Conservation (phyloP, 2,888 invertebrate genomes). For the Parnassius mnemosyne region DNA sequence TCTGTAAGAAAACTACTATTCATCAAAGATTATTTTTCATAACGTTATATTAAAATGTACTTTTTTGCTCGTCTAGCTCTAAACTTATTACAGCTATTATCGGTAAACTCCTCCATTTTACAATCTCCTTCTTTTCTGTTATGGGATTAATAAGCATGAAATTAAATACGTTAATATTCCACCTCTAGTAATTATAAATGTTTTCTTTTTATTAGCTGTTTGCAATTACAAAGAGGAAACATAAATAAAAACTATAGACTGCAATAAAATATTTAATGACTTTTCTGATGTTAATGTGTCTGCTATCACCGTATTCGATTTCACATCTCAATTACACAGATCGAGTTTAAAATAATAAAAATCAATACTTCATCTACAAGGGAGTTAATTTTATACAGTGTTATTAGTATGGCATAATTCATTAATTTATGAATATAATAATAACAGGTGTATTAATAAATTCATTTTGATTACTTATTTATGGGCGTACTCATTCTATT, state of each 20-base stretch:
- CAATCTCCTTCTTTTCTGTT: background rate
- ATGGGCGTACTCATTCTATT: background rate
- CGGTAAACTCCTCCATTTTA: background rate
- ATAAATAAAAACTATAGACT: conserved; percentile 21
- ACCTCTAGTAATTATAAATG: conserved; percentile 6
- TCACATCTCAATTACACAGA: conserved; percentile 27
- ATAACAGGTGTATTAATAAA: conserved; percentile 3
- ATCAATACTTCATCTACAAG: conserved; percentile 30
- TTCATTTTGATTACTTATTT: conserved; percentile 12
- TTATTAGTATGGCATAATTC: conserved; percentile 15
- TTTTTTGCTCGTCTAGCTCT: too few species aligned
- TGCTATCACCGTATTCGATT: conserved; percentile 19
- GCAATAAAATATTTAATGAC: conserved; percentile 22
- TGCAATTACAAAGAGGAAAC: conserved; percentile 24
- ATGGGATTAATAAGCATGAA: background rate
- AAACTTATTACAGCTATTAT: too few species aligned
- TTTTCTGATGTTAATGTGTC: conserved; percentile 7
- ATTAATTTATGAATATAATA: conserved; percentile 14
- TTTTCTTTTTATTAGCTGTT: conserved; percentile 4
- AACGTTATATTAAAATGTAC: too few species aligned
- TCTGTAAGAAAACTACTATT: too few species aligned
- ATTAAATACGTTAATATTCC: conserved; percentile 9
- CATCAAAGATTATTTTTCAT: too few species aligned
- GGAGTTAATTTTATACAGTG: conserved; percentile 22
- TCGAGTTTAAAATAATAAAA: conserved; percentile 33